Evolutionary conservation across 1,140 invertebrate genomes (phyloP).

Genomic region (Penaeus indicus): DNA sequence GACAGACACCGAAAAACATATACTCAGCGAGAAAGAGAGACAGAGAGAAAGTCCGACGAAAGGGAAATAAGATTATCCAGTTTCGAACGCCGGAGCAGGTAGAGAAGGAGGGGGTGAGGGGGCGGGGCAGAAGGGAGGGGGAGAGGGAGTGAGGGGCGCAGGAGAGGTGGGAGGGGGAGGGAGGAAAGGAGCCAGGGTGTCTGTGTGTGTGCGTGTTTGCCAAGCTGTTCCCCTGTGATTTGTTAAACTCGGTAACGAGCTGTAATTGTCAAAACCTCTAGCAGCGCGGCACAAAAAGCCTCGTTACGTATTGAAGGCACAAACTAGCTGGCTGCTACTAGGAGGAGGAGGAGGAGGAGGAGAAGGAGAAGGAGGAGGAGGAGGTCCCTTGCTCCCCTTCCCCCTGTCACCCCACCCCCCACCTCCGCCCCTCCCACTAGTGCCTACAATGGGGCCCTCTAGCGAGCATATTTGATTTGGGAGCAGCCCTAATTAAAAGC

Average conservation of each 20-base stretch:
- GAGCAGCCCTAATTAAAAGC: slow-evolving; percentile 52
- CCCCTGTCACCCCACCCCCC: background rate
- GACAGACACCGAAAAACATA: no score
- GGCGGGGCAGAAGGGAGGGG: background rate
- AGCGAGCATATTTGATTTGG: slow-evolving; percentile 51
- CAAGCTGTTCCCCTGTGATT: slow-evolving; percentile 56
- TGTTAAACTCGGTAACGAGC: slow-evolving; percentile 66
- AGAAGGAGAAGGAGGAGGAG: background rate
- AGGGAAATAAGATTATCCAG: background rate
- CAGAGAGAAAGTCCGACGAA: background rate
- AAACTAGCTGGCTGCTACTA: no score
- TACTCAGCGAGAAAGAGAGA: background rate
- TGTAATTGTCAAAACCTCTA: slow-evolving; percentile 65
- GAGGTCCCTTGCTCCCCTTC: background rate
- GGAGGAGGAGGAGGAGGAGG: background rate
- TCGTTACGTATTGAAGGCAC: slow-evolving; percentile 48
- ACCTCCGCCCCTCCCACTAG: background rate
- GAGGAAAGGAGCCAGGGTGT: slow-evolving; percentile 4
- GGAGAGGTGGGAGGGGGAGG: slow-evolving; percentile 11
- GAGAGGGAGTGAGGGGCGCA: background rate
- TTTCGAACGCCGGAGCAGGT: no score
- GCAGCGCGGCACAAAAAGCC: slow-evolving; percentile 41
- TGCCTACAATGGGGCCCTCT: slow-evolving; percentile 41
- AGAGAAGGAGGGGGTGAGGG: background rate
- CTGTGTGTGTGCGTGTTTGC: slow-evolving; percentile 46